phyloP scores from a whole-genome alignment of 2,888 invertebrate species.

The Acleris literana region DNA sequence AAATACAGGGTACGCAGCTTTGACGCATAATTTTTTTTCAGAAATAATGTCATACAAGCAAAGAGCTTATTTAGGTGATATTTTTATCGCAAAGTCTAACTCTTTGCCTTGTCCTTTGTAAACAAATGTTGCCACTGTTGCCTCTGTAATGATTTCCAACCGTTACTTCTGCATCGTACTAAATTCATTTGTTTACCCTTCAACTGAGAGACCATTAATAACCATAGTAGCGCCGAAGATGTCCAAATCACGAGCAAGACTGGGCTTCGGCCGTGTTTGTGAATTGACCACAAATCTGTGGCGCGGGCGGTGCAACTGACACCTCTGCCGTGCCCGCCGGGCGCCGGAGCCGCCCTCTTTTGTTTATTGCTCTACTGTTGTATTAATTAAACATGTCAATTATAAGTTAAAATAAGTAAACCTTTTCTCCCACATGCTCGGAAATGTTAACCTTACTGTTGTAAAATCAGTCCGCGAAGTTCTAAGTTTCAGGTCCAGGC shows the following conservation, averaged over 20 bases:
- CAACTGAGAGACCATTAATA: constrained; percentile 26
- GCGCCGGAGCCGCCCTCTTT: constrained; percentile 34
- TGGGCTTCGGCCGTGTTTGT: constrained; percentile 26
- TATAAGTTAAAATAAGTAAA: background rate
- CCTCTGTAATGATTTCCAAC: background rate
- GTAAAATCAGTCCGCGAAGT: too few relatives aligned
- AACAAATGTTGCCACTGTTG: too few relatives aligned
- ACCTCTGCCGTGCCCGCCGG: constrained; percentile 26
- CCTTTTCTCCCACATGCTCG: too few relatives aligned
- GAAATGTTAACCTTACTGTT: too few relatives aligned
- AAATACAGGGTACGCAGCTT: too few relatives aligned
- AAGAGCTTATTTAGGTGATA: too few relatives aligned
- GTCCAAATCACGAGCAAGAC: constrained; percentile 34
- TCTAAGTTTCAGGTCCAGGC: too few relatives aligned
- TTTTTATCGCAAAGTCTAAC: too few relatives aligned
- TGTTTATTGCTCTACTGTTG: constrained; percentile 30
- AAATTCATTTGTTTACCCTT: constrained; percentile 7
- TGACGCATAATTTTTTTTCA: background rate
- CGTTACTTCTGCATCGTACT: background rate
- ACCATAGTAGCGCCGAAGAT: constrained; percentile 31
- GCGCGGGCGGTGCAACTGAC: constrained; percentile 35
- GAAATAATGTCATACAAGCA: background rate
- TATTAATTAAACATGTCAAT: constrained; percentile 33
- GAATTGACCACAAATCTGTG: constrained; percentile 38
- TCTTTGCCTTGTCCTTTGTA: too few relatives aligned